These are phyloP conservation scores for Oncorhynchus kisutch DNA, from an alignment of 2,113 vertebrate species.

Conservation along the genomic window DNA sequence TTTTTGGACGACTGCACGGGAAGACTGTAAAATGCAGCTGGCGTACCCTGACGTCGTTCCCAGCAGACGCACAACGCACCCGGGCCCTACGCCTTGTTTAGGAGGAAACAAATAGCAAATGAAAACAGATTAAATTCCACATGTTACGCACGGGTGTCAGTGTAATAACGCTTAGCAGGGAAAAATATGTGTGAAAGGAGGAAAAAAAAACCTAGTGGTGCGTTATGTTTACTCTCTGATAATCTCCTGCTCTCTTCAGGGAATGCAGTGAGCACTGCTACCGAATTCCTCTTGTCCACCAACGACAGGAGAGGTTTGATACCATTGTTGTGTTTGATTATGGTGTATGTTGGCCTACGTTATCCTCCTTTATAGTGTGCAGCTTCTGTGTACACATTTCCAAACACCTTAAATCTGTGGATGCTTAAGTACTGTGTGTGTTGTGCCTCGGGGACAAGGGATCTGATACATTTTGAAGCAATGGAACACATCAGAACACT, in stretches of 20 bases:
- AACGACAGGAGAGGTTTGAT: slow-evolving; percentile 27
- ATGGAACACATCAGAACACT: no score
- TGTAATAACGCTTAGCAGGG: slow-evolving; percentile 60
- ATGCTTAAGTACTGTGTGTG: no score
- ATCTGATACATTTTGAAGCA: no score
- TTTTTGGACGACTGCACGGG: slow-evolving; percentile 31
- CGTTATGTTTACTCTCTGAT: slow-evolving; percentile 51
- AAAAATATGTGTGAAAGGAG: neutral
- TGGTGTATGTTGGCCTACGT: slow-evolving; percentile 28
- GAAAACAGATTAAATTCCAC: slow-evolving; percentile 71
- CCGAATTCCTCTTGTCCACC: slow-evolving; percentile 26
- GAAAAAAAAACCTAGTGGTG: neutral
- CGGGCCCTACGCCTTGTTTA: slow-evolving; percentile 57
- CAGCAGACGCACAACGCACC: slow-evolving; percentile 30
- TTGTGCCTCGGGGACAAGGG: no score
- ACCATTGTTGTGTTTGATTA: slow-evolving; percentile 13
- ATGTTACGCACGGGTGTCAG: slow-evolving; percentile 69
- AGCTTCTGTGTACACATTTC: no score
- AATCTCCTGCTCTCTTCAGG: slow-evolving; percentile 26
- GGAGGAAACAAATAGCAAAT: slow-evolving; percentile 67
- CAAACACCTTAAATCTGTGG: no score
- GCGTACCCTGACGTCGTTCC: slow-evolving; percentile 26
- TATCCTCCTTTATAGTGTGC: neutral
- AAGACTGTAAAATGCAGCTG: slow-evolving; percentile 62
- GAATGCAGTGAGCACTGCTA: neutral